Base-by-base conservation (phyloP, 2,797 vertebrate genomes). In the Buphagus erythrorhynchus region DNA sequence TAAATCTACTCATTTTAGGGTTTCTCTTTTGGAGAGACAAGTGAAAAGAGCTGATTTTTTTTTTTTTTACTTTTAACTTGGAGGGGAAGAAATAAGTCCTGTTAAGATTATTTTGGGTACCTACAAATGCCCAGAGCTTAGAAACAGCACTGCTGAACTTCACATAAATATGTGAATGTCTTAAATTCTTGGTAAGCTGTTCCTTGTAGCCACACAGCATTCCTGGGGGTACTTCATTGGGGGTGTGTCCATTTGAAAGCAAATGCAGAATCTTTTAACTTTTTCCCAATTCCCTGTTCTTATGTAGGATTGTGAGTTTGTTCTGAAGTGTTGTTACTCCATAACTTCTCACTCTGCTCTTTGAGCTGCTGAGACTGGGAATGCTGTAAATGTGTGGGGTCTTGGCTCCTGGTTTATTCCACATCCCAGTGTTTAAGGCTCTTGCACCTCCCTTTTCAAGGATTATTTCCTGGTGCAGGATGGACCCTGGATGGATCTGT, bases 171-270 rank as follows among this genome's bases (percentile, higher is more conserved):
- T 10, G 5, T 11, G 4, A 43, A 2, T 13, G 31, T 18, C 11
- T 67, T 49, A 11, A 5, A 7, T n/a, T 26, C 31, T 42, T 36
- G 25, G 12, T 20, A 31, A 38, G 28, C 3, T 67, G 15, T 73
- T 45, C 25, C 5, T 36, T 52, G 36, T 13, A 46, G 52, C 13
- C 42, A 10, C 3, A 4, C 3, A n/a, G 35, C 8, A 0, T 61
- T 72, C 5, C 33, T 72, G 52, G 7, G 29, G 10, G 4, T 19
- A 0, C 21, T 38, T 58, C 0, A 6, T 1, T 45, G 51, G 21
- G 21, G 12, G 1, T 26, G 48, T 43, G 59, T 57, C 65, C 25
- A 6, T 45, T 20, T 40, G 45, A 90, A 65, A 52, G 26, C 25
- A 52, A 1, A 7, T 80, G 38, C 13, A 49, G 46, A 25, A 19